Percentiles rank a stretch among this genome's conserved stretches.
Conservation (phyloP, 2,797 vertebrate genomes). For the Clarias laeviceps region DNA sequence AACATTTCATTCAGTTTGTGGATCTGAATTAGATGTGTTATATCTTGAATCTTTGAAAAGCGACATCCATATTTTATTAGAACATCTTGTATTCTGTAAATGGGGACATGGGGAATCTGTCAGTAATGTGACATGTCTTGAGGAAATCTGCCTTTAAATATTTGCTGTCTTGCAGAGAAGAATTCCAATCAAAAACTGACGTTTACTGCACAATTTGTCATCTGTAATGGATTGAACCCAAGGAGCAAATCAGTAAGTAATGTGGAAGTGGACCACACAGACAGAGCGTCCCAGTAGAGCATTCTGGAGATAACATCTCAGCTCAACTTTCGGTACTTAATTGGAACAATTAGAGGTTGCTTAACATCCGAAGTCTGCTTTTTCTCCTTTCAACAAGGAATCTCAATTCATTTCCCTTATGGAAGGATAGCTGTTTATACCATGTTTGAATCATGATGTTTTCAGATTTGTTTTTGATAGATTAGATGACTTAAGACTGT, state of each 20-base stretch:
- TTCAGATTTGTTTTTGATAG: slow-evolving; percentile 14
- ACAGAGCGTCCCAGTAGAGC: slow-evolving; percentile 60
- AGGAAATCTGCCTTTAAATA: slow-evolving; percentile 5
- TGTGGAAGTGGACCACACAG: slow-evolving; percentile 69
- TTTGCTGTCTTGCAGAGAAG: neutral
- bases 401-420: slow-evolving; percentile 38
- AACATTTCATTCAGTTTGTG: neutral
- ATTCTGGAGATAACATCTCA: slow-evolving; percentile 65
- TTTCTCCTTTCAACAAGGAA: slow-evolving; percentile 43
- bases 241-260: slow-evolving; percentile 42
- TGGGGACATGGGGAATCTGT: slow-evolving; percentile 10
- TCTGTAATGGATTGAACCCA: slow-evolving; percentile 40
- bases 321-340: slow-evolving; percentile 61
- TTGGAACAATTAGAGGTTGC: slow-evolving; percentile 72
- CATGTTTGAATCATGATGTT: neutral
- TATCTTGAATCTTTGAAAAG: slow-evolving; percentile 5
- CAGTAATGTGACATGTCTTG: slow-evolving; percentile 8
- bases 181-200: slow-evolving; percentile 27
- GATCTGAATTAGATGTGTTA: neutral
- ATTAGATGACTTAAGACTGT: neutral
- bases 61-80: neutral
- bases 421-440: slow-evolving; percentile 24
- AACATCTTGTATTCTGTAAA: slow-evolving; percentile 19
- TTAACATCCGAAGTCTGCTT: slow-evolving; percentile 69
- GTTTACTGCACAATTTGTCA: slow-evolving; percentile 44